Base-by-base conservation (phyloP, 2,797 vertebrate species). In the Clarias platycephalus region DNA sequence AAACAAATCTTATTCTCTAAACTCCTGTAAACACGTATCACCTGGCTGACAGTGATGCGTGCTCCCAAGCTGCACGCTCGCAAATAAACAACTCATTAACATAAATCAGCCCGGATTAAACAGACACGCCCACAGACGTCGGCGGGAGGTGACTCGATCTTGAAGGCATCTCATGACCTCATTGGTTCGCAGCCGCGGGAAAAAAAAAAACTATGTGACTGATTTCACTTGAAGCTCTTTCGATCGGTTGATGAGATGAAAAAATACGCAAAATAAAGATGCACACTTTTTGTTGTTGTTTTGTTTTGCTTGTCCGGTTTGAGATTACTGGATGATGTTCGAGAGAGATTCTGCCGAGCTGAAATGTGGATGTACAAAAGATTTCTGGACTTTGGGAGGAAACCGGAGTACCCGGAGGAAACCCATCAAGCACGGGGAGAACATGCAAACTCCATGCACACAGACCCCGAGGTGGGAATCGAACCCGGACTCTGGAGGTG, bases 1-100 rank as follows among this genome's bases (percentile, higher is more conserved):
- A 53, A 53, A 53, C 49, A 53, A 53, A 53, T 53, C 49, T 53
- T 53, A 53, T 53, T 53, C 3, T 13, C 49, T 53, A 53, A 13
- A 53, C 49, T 53, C 49, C 49, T 53, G 49, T 49, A 49, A 49
- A 49, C 44, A 49, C 2, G 44, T 13, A 53, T 53, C 49, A 53
- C 63, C 74, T 60, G 49, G 74, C 68, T 74, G 31, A 64, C 76
- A 83, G 80, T 70, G 77, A 84, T 91, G 86, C 85, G 86, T 91
- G 88, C 86, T 31, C 60, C 34, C 22, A 26, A 74, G 66, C 74
- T 85, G 83, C 87, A 86, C 40, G 72, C 44, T 74, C 26, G 74
- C 81, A 44, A 75, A 67, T 1, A 67, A 16, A 37, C 15, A 68
- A 53, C 82, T 79, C 57, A 82, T 87, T 85, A 82, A 63, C 67